Conservation (phyloP, 2,113 vertebrate species). For the Formicarius rufipectus region DNA sequence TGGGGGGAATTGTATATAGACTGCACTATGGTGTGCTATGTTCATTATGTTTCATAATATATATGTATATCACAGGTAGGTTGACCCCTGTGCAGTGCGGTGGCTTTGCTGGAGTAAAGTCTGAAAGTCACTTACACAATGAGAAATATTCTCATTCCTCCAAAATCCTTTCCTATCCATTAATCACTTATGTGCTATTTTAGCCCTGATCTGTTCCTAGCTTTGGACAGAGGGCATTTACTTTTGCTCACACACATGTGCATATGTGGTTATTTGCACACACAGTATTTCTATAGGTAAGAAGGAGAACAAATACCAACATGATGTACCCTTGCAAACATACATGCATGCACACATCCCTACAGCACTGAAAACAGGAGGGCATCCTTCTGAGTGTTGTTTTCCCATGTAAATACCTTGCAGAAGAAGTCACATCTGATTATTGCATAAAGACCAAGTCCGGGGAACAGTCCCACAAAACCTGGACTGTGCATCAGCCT, state of each 20-base stretch:
- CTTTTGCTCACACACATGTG: fast-evolving
- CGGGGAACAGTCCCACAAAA: background rate
- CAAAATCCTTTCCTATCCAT: background rate
- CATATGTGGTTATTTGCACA: background rate
- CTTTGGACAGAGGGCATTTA: background rate
- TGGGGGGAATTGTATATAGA: fast-evolving
- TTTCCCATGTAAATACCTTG: fast-evolving
- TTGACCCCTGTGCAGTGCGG: background rate
- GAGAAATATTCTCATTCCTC: background rate
- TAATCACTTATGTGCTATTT: background rate
- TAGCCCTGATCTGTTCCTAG: background rate
- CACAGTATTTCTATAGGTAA: background rate
- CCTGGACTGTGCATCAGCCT: background rate
- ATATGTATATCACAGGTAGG: no score
- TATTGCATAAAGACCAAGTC: fast-evolving
- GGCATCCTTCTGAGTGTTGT: background rate
- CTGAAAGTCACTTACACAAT: background rate
- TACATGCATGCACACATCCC: fast-evolving
- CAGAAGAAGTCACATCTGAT: background rate
- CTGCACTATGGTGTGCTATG: fast-evolving
- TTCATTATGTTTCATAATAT: background rate
- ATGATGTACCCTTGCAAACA: background rate
- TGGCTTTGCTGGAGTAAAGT: background rate
- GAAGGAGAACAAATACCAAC: background rate
- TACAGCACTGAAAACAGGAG: background rate